Percentiles rank a stretch among this genome's conserved stretches.
These are phyloP conservation scores for Cairina moschata DNA, from an alignment of 2,113 vertebrate genomes.

Conservation along the genomic window DNA sequence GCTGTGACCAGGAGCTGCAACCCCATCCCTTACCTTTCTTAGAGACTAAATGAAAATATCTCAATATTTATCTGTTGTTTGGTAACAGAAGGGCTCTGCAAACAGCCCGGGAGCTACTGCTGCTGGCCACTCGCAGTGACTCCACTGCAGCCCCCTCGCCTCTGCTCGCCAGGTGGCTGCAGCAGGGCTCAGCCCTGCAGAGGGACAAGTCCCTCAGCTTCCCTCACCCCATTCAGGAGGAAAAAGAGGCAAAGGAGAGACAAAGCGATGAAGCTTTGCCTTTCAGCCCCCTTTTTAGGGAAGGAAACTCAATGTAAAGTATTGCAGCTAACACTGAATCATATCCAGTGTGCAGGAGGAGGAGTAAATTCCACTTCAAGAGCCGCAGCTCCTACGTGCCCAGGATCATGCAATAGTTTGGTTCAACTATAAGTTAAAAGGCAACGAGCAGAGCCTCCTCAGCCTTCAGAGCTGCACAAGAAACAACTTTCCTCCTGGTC, in stretches of 20 bases:
- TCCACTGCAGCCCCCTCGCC: background rate
- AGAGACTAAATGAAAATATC: background rate
- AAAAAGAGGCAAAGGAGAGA: background rate
- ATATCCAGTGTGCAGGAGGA: background rate
- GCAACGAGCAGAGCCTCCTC: background rate
- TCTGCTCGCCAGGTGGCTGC: background rate
- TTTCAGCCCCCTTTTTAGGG: background rate
- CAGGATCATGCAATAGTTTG: background rate
- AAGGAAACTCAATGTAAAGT: background rate
- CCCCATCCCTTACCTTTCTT: background rate
- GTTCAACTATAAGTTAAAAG: background rate
- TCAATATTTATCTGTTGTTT: background rate
- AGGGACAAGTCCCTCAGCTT: background rate
- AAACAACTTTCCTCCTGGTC: background rate
- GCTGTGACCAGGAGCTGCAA: background rate
- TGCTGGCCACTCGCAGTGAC: background rate
- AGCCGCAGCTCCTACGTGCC: too few species aligned
- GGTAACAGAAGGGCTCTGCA: background rate
- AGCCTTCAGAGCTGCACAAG: background rate
- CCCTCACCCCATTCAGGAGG: background rate
- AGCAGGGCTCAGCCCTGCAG: background rate
- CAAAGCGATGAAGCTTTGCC: background rate
- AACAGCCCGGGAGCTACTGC: background rate
- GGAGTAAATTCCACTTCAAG: too few species aligned
- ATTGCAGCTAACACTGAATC: background rate